Evolutionary conservation across 2,113 vertebrate genomes (phyloP), one percentile per base, ranked within the genome.

Genomic region (Garra rufa): DNA sequence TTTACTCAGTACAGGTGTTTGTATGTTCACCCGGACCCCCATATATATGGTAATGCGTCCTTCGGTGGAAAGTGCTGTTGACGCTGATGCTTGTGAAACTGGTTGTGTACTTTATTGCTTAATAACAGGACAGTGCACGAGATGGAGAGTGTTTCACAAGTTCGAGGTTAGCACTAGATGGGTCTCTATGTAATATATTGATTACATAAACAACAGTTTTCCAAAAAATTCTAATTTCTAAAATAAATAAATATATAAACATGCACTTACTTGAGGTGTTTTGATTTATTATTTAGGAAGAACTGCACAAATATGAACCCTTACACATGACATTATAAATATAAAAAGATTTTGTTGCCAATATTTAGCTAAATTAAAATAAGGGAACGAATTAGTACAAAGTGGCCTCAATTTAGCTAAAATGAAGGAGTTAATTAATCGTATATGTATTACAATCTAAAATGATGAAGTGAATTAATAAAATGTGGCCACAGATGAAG

Each of bases 21-120:
- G 46, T 52, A 21, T 76, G 69, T 73, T 48, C 24, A 76, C 44
- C 24, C 46, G 34, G 26, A 52, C 73, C 73, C 52, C 73, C 44
- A 76, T 76, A 76, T 76, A 44, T 79, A 65, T 80, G 55, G 55
- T 80, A 80, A 80, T 80, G 57, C 6, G 1, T 46, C 77, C 57
- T 59, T 79, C 77, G 19, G 57, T 9, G 4, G 28, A 17, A 59
- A 79, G 57, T 44, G 57, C 41, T 8, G 17, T 43, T 28, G 41
- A 65, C 41, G 46, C 9, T 79, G 77, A 76, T 17, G 73, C 46
- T 76, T 10, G 9, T 28, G 43, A 75, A 73, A 46, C 73, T 50
- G 73, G 73, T 11, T 52, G 19, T 30, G n/a, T 76, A 34, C 24
- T 63, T 61, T 65, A 79, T 63, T 65, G 34, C 57, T 44, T 46